Conservation (phyloP, 2,888 invertebrate genomes). For the Allolobophora icterica region DNA sequence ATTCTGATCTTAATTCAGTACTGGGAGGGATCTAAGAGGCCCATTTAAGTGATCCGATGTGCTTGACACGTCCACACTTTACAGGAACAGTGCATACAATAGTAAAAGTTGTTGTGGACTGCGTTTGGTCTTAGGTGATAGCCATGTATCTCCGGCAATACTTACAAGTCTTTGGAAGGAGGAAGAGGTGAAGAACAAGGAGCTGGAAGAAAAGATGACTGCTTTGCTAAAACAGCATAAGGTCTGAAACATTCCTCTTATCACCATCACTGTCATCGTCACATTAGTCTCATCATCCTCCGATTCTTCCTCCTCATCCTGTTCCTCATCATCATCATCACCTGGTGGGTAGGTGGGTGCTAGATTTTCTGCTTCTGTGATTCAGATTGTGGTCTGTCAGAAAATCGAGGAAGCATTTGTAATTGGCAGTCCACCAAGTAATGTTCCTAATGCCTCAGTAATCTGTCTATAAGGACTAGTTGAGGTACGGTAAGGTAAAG, state of each 20-base stretch:
- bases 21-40: too few species aligned
- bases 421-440: too few species aligned
- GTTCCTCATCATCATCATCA: background rate
- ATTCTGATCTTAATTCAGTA: too few species aligned
- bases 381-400: background rate
- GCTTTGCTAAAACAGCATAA: constrained; percentile 44
- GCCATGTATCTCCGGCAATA: constrained; percentile 51
- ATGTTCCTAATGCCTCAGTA: too few species aligned
- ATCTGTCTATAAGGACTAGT: too few species aligned
- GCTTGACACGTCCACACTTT: too few species aligned
- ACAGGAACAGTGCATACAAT: background rate
- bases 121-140: constrained; percentile 42
- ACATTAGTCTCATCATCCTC: background rate
- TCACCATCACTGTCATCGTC: too few species aligned
- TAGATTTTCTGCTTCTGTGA: background rate
- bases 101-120: background rate
- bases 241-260: background rate
- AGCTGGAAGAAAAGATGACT: constrained; percentile 49
- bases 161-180: constrained; percentile 52
- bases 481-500: too few species aligned
- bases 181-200: constrained; percentile 49
- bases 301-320: background rate
- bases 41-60: too few species aligned
- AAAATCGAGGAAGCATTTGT: background rate
- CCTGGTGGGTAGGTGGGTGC: background rate